Conservation (phyloP, 2,113 vertebrate genomes). For the Tiliqua scincoides region DNA sequence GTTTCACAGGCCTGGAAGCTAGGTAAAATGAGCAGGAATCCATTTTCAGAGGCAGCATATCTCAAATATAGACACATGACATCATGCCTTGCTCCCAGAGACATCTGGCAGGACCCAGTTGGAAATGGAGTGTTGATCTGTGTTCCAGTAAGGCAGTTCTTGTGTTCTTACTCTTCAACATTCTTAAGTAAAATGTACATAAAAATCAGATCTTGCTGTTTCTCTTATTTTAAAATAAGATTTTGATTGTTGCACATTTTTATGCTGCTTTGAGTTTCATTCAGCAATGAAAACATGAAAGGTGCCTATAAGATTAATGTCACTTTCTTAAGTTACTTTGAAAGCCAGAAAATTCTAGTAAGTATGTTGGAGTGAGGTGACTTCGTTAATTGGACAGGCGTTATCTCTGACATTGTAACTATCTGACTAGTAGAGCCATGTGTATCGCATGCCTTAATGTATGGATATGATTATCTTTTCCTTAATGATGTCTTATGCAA, state of each 20-base stretch:
- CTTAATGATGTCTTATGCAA: constrained; percentile 84
- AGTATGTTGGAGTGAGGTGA: constrained; percentile 20
- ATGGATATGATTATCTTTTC: constrained; percentile 62
- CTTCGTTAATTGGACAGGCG: neutral
- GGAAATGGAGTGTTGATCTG: neutral
- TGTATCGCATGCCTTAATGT: constrained; percentile 70
- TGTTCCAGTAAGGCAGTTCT: neutral
- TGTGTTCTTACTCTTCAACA: neutral
- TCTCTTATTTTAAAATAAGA: neutral
- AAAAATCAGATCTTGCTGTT: neutral
- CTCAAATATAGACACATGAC: neutral
- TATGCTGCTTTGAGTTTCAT: neutral
- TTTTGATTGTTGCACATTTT: neutral
- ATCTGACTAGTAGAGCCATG: constrained; percentile 49
- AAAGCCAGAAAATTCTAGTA: constrained; percentile 20
- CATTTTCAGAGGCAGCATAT: neutral
- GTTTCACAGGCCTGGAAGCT: neutral
- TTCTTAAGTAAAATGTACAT: neutral
- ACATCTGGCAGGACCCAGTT: neutral
- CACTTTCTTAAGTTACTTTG: constrained; percentile 25
- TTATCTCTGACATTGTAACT: neutral
- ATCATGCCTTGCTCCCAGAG: neutral
- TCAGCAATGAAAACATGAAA: constrained; percentile 12
- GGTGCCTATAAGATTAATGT: constrained; percentile 24
- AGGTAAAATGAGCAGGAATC: neutral